A percentile compares a stretch with the other conserved stretches of the same genome.
Conservation (phyloP, 2,888 invertebrate species). For the Nudaria mundana region DNA sequence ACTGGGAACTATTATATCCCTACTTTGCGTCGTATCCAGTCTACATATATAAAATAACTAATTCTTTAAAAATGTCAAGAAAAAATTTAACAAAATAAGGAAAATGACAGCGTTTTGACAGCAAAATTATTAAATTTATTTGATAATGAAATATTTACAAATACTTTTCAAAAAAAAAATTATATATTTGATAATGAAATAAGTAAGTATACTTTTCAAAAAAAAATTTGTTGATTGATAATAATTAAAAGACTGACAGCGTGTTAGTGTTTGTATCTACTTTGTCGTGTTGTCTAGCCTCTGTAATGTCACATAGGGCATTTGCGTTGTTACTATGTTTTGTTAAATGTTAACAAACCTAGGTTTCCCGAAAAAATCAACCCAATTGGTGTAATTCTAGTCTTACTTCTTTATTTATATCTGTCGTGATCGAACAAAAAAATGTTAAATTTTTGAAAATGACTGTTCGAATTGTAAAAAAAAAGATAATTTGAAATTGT, state of each 20-base stretch:
- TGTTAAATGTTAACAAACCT: constrained; percentile 29
- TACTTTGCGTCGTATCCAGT: constrained; percentile 63
- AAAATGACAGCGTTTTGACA: no score
- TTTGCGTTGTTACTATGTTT: constrained; percentile 59
- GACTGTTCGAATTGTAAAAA: constrained; percentile 34
- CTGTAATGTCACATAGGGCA: constrained; percentile 67
- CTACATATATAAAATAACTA: not conserved
- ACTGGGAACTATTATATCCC: constrained; percentile 43
- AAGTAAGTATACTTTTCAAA: not conserved
- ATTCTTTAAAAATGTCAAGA: not conserved
- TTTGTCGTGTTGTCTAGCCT: constrained; percentile 61
- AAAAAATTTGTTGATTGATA: not conserved
- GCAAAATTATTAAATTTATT: not conserved
- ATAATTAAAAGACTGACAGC: constrained; percentile 49
- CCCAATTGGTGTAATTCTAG: constrained; percentile 75
- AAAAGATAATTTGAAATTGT: constrained; percentile 46
- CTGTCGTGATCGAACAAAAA: constrained; percentile 32
- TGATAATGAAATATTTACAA: not conserved
- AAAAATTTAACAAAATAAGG: no score
- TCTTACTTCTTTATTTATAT: constrained; percentile 57
- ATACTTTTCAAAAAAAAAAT: not conserved
- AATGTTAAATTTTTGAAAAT: constrained; percentile 39
- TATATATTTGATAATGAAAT: not conserved
- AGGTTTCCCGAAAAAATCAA: constrained; percentile 28
- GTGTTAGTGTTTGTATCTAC: constrained; percentile 54